Percentiles rank a stretch among this genome's conserved stretches.
phyloP scores from a whole-genome alignment of 2,888 invertebrate species.

The Catocala fraxini region DNA sequence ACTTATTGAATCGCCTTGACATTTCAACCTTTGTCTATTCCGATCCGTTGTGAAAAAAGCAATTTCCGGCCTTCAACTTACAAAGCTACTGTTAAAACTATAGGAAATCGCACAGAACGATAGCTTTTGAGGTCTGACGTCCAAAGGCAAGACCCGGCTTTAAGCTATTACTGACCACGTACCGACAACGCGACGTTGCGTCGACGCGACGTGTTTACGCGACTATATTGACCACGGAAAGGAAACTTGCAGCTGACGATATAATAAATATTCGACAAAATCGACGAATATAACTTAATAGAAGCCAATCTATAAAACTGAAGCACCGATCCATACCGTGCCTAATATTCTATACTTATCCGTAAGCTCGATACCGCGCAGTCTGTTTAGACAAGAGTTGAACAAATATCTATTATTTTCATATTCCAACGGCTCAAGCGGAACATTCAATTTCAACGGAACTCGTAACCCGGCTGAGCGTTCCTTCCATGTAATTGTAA shows the following conservation, averaged over 20 bases:
- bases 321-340: neutral
- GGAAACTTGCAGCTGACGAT: conserved; percentile 3
- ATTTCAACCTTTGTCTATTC: conserved; percentile 31
- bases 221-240: conserved; percentile 40
- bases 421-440: conserved; percentile 42
- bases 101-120: conserved; percentile 52
- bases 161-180: conserved; percentile 36
- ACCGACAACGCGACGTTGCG: conserved; percentile 13
- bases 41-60: conserved; percentile 35
- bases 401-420: conserved; percentile 38
- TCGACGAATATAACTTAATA: too few species aligned
- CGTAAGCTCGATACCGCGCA: conserved; percentile 1
- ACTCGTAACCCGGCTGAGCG: conserved; percentile 34
- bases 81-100: conserved; percentile 51
- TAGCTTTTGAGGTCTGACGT: conserved; percentile 56
- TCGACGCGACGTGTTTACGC: conserved; percentile 26
- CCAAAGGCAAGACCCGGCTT: conserved; percentile 68
- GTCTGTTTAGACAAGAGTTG: conserved; percentile 17
- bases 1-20: neutral
- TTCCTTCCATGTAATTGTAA: conserved; percentile 11
- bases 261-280: neutral
- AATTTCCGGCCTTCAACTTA: conserved; percentile 54
- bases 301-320: too few species aligned
- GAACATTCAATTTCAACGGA: conserved; percentile 49
- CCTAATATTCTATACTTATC: neutral